phyloP scores from a whole-genome alignment of 2,113 vertebrate species.

The Mellivora capensis region DNA sequence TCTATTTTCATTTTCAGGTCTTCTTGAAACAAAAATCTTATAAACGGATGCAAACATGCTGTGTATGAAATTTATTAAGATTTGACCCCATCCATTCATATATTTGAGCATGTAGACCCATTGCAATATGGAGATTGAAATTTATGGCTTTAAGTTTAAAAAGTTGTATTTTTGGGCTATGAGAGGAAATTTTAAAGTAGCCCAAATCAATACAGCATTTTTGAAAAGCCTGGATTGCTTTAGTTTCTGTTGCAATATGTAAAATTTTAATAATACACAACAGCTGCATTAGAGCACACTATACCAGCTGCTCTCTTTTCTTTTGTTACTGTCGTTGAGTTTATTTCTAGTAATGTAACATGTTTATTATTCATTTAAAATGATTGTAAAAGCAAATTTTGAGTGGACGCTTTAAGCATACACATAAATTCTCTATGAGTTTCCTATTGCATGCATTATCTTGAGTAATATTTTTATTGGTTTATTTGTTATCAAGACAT shows the following conservation, averaged over 20 bases:
- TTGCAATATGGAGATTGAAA: neutral
- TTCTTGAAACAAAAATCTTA: neutral
- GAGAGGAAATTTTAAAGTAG: neutral
- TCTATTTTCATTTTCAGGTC: neutral
- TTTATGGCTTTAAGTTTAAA: neutral
- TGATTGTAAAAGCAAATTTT: conserved; percentile 21
- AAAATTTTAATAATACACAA: neutral
- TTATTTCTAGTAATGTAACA: conserved; percentile 17
- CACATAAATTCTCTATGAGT: neutral
- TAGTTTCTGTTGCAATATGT: neutral
- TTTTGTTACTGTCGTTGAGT: neutral
- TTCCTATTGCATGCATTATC: neutral
- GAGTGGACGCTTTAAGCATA: conserved; percentile 11
- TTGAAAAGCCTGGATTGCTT: neutral
- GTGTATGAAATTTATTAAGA: neutral
- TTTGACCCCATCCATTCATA: neutral
- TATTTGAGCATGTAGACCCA: neutral
- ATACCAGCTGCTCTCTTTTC: neutral
- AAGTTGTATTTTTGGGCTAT: neutral
- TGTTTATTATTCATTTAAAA: conserved; percentile 49
- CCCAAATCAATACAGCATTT: neutral
- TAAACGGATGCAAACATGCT: neutral
- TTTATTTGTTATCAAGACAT: neutral
- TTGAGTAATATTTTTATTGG: conserved; percentile 13
- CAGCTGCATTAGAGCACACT: neutral